Conservation (phyloP, 2,888 invertebrate species). For the Amphipoea oculea region DNA sequence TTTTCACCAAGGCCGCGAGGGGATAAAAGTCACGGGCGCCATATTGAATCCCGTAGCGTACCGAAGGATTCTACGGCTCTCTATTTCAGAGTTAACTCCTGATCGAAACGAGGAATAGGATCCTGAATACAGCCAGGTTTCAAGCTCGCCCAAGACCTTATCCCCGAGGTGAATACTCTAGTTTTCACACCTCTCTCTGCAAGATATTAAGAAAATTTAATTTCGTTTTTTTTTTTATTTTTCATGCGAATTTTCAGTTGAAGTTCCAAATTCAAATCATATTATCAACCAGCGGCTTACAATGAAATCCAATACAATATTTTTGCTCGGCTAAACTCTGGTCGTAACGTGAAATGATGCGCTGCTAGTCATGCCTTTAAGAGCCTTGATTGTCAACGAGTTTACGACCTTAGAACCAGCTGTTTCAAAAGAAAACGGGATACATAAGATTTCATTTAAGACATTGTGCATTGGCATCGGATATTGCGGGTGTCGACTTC, state of each 20-base stretch:
- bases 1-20: not conserved
- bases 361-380: not conserved
- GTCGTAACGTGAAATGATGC: too few relatives aligned
- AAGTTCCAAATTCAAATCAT: not conserved
- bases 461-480: not conserved
- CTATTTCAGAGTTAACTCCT: not conserved
- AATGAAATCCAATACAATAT: not conserved
- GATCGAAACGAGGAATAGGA: not conserved
- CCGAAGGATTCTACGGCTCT: not conserved
- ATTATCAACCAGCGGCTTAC: too few relatives aligned
- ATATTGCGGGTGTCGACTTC: not conserved
- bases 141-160: not conserved
- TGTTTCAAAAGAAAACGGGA: not conserved
- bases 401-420: not conserved
- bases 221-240: not conserved
- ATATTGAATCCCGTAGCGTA: not conserved
- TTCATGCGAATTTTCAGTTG: not conserved
- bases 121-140: not conserved
- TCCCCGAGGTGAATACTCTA: not conserved
- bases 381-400: not conserved
- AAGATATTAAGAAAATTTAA: not conserved
- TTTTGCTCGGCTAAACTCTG: not conserved
- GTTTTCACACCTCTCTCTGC: not conserved
- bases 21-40: not conserved
- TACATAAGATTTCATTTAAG: not conserved